These are phyloP conservation scores for Enteromius fasciolatus DNA, from an alignment of 2,797 vertebrate species.

Conservation along the genomic window DNA sequence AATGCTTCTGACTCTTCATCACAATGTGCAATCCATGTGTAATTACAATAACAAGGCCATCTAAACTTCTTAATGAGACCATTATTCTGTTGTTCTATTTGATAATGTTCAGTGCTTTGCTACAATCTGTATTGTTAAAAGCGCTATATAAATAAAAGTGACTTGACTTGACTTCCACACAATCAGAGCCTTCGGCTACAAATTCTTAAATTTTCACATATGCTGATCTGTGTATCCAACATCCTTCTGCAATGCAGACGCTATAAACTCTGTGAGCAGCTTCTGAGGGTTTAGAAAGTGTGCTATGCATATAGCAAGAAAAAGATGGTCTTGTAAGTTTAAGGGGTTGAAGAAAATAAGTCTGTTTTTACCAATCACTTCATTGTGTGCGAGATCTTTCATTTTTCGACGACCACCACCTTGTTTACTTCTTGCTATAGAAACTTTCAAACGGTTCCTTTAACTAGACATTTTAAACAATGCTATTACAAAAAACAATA, in stretches of 20 bases:
- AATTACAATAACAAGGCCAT: neutral
- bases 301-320: neutral
- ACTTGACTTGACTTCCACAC: no score
- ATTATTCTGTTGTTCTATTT: no score
- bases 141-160: no score
- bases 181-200: neutral
- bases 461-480: no score
- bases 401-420: neutral
- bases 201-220: neutral
- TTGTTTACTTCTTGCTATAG: neutral
- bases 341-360: neutral
- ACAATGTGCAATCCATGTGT: neutral
- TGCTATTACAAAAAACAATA: no score
- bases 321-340: neutral
- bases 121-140: no score
- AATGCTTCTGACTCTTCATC: no score
- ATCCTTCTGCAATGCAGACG: neutral
- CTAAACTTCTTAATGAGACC: slow-evolving; percentile 9
- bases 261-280: neutral
- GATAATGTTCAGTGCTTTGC: no score
- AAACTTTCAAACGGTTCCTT: neutral
- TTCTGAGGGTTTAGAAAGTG: neutral
- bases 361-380: neutral
- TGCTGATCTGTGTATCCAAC: neutral
- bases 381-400: neutral